Evolutionary conservation across 2,888 invertebrate species (phyloP).

Genomic region (Ommatoiulus sabulosus): DNA sequence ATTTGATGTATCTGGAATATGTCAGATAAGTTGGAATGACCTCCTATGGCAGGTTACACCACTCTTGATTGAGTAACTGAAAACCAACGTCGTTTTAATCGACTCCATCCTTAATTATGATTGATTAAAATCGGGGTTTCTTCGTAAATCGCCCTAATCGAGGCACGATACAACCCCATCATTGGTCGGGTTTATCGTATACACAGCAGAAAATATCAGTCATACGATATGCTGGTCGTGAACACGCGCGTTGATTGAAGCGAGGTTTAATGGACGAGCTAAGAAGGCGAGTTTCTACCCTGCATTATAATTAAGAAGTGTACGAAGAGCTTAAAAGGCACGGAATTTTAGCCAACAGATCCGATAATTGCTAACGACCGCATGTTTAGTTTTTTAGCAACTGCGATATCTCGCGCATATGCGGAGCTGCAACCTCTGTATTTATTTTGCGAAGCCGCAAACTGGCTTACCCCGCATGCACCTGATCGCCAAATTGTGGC

Average conservation of each 20-base stretch:
- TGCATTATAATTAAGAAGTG: conserved; percentile 7
- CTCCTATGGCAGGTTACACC: no score
- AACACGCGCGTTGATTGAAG: not conserved
- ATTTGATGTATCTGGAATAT: no score
- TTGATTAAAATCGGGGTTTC: no score
- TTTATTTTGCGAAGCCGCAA: conserved; percentile 19
- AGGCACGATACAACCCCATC: not conserved
- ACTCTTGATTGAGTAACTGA: no score
- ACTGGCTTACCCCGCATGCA: not conserved
- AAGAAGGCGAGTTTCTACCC: not conserved
- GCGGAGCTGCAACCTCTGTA: not conserved
- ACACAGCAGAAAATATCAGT: not conserved
- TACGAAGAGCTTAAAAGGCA: not conserved
- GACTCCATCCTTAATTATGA: no score
- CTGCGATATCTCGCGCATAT: not conserved
- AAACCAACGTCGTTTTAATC: no score
- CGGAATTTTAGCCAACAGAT: not conserved
- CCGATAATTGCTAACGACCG: conserved; percentile 28
- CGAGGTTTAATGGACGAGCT: not conserved
- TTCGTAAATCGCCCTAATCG: no score
- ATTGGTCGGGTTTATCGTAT: not conserved
- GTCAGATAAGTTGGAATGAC: no score
- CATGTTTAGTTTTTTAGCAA: not conserved
- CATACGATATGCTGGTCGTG: not conserved
- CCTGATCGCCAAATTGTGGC: conserved; percentile 30